phyloP scores from a whole-genome alignment of 2,113 vertebrate species.

The Ammodramus savannarum region DNA sequence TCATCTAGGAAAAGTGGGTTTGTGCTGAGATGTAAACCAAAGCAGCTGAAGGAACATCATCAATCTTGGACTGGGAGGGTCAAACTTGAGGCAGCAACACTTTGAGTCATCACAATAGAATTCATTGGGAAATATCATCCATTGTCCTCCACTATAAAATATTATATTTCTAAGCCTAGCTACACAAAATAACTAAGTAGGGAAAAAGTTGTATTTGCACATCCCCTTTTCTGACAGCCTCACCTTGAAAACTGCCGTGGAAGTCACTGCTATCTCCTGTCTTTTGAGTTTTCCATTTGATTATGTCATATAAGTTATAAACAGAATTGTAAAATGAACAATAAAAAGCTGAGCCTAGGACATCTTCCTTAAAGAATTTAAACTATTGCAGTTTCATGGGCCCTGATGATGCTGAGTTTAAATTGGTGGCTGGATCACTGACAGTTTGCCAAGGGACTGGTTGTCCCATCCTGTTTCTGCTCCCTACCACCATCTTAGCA shows the following conservation, averaged over 20 bases:
- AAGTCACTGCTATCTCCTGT: background rate
- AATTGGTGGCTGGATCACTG: background rate
- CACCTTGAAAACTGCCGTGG: background rate
- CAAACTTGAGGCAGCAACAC: background rate
- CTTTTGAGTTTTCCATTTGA: background rate
- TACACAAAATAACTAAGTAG: background rate
- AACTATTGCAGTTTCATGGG: background rate
- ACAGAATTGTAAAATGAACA: constrained; percentile 1
- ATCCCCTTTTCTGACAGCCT: background rate
- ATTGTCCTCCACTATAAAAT: background rate
- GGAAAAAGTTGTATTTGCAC: background rate
- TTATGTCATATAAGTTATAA: constrained; percentile 1
- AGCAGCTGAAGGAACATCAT: background rate
- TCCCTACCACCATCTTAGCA: background rate
- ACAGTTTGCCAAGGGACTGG: background rate
- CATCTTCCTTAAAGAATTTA: background rate
- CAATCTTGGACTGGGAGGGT: background rate
- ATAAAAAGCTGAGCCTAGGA: background rate
- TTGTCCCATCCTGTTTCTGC: background rate
- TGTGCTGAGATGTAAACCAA: background rate
- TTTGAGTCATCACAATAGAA: background rate
- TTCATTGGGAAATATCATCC: background rate
- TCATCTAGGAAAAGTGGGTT: background rate
- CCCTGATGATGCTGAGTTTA: background rate
- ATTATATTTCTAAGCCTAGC: background rate